phyloP scores from a whole-genome alignment of 1,140 invertebrate genomes.

The Drosophila erecta region DNA sequence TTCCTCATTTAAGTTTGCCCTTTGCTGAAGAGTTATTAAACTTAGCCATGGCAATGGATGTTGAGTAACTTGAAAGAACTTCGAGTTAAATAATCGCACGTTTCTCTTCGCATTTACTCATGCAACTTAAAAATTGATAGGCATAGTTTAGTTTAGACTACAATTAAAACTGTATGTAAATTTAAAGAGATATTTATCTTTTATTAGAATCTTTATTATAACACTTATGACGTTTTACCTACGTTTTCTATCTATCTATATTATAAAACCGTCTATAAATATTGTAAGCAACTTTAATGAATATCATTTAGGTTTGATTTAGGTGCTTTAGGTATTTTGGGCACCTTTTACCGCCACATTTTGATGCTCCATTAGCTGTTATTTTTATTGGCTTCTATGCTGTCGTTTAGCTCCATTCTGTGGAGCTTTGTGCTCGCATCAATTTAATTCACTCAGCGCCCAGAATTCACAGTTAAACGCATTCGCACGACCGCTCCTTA shows the following conservation, averaged over 20 bases:
- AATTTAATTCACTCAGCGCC: conserved; percentile 71
- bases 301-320: conserved; percentile 1
- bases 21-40: conserved; percentile 4
- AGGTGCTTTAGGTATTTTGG: background rate
- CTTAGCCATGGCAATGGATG: background rate
- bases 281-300: too few species aligned
- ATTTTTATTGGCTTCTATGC: conserved; percentile 19
- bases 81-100: background rate
- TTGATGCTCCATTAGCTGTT: conserved; percentile 27
- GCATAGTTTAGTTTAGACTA: too few species aligned
- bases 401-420: conserved; percentile 6
- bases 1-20: conserved; percentile 30
- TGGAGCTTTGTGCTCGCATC: conserved; percentile 46
- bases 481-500: conserved; percentile 68
- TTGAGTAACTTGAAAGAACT: conserved; percentile 1
- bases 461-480: conserved; percentile 67
- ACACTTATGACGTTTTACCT: too few species aligned
- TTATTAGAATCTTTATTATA: too few species aligned
- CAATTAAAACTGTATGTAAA: too few species aligned
- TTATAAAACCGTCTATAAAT: too few species aligned
- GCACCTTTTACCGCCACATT: conserved; percentile 3
- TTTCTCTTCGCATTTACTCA: background rate
- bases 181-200: too few species aligned
- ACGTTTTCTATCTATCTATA: too few species aligned
- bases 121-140: too few species aligned